Evolutionary conservation across 92 coral and sea anemone genomes (phyloP), one percentile per base, ranked within the genome.

Genomic region (Anthopleura xanthogrammica): DNA sequence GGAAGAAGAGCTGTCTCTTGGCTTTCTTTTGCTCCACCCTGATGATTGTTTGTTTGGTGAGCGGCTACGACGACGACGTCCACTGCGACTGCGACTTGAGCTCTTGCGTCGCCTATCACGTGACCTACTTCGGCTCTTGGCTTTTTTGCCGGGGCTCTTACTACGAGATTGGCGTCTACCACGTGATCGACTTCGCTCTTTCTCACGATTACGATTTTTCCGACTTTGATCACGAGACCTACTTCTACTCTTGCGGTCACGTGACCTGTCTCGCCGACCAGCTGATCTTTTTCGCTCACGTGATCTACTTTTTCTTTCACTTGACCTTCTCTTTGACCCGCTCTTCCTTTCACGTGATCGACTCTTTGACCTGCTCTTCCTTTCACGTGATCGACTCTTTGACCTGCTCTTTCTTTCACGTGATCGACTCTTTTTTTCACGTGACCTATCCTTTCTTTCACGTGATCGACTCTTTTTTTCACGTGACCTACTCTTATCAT

Each of bases 71-170:
- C 29, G 78, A 74, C 87, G 80, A 23, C 80, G 82, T 68, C 60
- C 77, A 70, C 46, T 68, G 74, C 72, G 72, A 66, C 72, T n/a
- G 72, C 74, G 74, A 56, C 82, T 78, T 13, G 79, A 46, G 41
- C 85, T 83, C 81, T 60, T 83, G 50, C 89, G 89, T 50, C 85
- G 75, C 39, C 81, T 56, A 46, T 80, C 80, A 73, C 81, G 89
- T 55, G 85, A 80, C 19, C 79, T 72, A 58, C 86, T 83, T 74
- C 77, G 70, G 16, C 62, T 40, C 10, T 46, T 58, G 20, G 29
- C 74, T 68, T 74, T 56, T 41, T 46, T 77, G 60, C 76, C 83
- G 14, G 74, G 86, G 70, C 75, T 76, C 50, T 48, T 24, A 76
- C 87, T 76, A 40, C 81, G 81, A 78, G 78, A 48, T 46, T 9